Base-by-base conservation (phyloP, 2,797 vertebrate species). In the Phaenicophaeus curvirostris region DNA sequence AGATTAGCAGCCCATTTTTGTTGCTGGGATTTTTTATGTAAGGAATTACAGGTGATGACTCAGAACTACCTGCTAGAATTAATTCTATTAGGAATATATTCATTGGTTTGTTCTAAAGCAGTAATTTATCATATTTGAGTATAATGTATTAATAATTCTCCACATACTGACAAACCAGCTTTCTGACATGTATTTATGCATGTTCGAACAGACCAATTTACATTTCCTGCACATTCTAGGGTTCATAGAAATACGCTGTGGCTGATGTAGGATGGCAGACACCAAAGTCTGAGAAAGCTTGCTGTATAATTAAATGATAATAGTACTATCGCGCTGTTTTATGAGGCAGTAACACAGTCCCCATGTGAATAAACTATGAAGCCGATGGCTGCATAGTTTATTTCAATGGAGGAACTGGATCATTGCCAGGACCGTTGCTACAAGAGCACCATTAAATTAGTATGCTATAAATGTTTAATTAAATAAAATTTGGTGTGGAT, bases 231-330 rank as follows among this genome's bases (percentile, higher is more conserved):
- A 27, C 79, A 27, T 83, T 78, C 61, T 53, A 11, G 77, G 71
- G 39, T 72, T 93, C 58, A 87, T 51, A 75, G 48, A 58, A 92
- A 41, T 48, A 18, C 9, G 21, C 62, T 19, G 20, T 62, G 39
- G 58, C 41, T 58, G 71, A n/a, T 63, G 44, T 16, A 78, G 67
- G 84, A 84, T 68, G 33, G 74, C 72, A 94, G 57, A 79, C 35
- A 30, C 33, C 0, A 3, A 59, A 12, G 14, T 41, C 44, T 95
- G 87, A 67, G 89, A 42, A 80, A 83, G 39, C 51, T 23, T 24
- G 30, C 76, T 67, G 78, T 83, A 87, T 94, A 96, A 96, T 95
- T 86, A 78, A 96, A 62, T 85, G 50, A 61, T 93, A 88, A 86
- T 86, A 65, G 54, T 74, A 54, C 72, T 81, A 54, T 35, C 69